Evolutionary conservation across 2,797 vertebrate genomes (phyloP).

Genomic region (Bradypodion ventrale): DNA sequence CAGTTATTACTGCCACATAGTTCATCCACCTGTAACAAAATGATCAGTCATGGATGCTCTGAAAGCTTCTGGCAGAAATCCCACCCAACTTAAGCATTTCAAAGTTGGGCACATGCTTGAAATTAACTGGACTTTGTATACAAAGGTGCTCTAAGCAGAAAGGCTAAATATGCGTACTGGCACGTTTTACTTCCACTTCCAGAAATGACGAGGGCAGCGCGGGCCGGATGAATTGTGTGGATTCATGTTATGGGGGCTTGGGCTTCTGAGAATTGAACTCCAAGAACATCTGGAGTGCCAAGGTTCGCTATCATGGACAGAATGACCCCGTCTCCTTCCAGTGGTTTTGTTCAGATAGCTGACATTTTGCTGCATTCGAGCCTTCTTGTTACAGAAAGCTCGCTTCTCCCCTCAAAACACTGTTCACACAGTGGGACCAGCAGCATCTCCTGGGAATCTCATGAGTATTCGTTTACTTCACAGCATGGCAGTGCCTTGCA

Average conservation of each 20-base stretch:
- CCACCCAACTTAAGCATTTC: conserved; percentile 2
- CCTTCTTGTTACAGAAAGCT: background rate
- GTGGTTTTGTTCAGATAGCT: background rate
- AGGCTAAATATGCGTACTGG: background rate
- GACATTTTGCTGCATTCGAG: background rate
- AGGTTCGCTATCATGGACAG: too few species aligned
- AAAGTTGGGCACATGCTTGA: background rate
- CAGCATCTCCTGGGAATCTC: background rate
- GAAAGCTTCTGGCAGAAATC: background rate
- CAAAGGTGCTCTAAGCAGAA: background rate
- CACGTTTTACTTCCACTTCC: too few species aligned
- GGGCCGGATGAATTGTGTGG: too few species aligned
- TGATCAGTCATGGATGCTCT: background rate
- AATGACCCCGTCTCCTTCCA: background rate
- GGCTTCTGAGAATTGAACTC: too few species aligned
- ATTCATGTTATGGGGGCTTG: too few species aligned
- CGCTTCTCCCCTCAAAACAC: background rate
- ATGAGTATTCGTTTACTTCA: background rate
- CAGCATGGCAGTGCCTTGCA: background rate
- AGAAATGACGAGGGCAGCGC: too few species aligned
- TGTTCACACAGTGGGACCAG: background rate
- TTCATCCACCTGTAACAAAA: background rate
- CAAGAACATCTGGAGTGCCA: too few species aligned
- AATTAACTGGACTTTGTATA: background rate
- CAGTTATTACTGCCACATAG: too few species aligned